Evolutionary conservation across 2,888 invertebrate genomes (phyloP).

Genomic region (Agrochola lota): DNA sequence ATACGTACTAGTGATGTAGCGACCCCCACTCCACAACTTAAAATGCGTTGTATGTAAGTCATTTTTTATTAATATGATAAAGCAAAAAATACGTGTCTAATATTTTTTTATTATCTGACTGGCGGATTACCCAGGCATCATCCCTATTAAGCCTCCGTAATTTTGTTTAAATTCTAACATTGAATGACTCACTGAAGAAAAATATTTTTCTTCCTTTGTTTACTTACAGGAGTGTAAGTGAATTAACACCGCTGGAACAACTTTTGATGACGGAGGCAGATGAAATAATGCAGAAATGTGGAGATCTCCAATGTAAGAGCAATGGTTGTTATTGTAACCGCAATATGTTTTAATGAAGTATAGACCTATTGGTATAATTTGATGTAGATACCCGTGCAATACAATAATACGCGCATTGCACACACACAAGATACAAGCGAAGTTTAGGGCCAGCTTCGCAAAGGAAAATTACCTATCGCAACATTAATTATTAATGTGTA

Average conservation of each 20-base stretch:
- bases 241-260: constrained; percentile 81
- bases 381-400: neutral
- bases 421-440: neutral
- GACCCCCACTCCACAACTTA: too few relatives aligned
- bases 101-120: too few relatives aligned
- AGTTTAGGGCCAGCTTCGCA: too few relatives aligned
- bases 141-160: neutral
- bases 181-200: neutral
- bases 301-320: constrained; percentile 79
- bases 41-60: too few relatives aligned
- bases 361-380: neutral
- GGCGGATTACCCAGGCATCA: too few relatives aligned
- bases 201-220: neutral
- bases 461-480: too few relatives aligned
- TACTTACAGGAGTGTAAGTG: constrained; percentile 72
- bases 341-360: neutral
- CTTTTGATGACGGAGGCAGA: constrained; percentile 83
- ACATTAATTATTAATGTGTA: too few relatives aligned
- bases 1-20: too few relatives aligned
- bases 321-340: neutral
- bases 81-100: too few relatives aligned
- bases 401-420: neutral
- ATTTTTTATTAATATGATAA: too few relatives aligned
- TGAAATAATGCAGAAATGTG: constrained; percentile 85
- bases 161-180: neutral